A percentile compares a stretch with the other conserved stretches of the same genome.
These are phyloP conservation scores for Phallusia fumigata DNA, from an alignment of 23 tunicate species.

Conservation along the genomic window DNA sequence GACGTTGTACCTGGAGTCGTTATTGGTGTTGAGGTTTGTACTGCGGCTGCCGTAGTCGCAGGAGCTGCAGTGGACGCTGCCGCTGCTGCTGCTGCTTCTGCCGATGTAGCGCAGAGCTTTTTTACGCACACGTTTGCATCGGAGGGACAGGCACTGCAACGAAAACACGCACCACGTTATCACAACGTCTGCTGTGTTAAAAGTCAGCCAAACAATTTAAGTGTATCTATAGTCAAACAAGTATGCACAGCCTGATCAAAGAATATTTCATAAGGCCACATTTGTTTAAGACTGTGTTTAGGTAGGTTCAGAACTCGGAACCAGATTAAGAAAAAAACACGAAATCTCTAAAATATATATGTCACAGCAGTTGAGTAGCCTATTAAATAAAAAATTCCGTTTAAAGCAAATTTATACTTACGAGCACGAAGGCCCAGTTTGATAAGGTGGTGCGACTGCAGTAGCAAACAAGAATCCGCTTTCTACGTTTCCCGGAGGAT, in stretches of 20 bases:
- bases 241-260: too few relatives aligned
- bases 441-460: neutral
- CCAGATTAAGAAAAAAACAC: too few relatives aligned
- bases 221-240: too few relatives aligned
- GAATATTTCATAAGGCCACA: too few relatives aligned
- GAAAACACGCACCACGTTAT: neutral
- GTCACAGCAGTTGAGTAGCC: too few relatives aligned
- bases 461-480: constrained; percentile 15
- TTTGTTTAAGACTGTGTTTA: too few relatives aligned
- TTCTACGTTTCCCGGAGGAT: constrained; percentile 19
- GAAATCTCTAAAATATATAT: too few relatives aligned
- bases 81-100: neutral
- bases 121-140: constrained; percentile 10
- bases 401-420: neutral
- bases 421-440: neutral
- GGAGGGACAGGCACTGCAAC: neutral
- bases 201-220: too few relatives aligned
- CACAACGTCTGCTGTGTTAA: too few relatives aligned
- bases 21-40: too few relatives aligned
- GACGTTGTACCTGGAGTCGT: too few relatives aligned
- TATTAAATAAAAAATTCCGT: neutral
- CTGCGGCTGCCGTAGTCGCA: neutral
- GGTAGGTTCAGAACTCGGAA: too few relatives aligned
- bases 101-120: neutral
- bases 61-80: neutral